Evolutionary conservation across 2,113 vertebrate species (phyloP).

Genomic region (Polyodon spathula): DNA sequence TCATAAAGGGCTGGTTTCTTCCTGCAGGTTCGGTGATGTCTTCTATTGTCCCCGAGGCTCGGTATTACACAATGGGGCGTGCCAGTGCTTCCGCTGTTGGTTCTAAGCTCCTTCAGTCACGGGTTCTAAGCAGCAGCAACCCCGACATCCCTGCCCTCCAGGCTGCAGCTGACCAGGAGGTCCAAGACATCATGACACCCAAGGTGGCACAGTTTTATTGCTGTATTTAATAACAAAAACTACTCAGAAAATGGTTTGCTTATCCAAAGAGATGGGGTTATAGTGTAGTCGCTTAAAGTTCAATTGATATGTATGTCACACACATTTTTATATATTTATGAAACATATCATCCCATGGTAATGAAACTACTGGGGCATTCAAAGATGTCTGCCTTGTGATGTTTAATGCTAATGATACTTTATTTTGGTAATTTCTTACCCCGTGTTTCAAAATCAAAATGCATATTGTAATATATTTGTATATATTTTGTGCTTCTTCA

Average conservation of each 20-base stretch:
- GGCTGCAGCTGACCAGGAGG: conserved; percentile 61
- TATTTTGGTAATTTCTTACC: too few species aligned
- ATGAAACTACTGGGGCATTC: too few species aligned
- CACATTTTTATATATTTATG: too few species aligned
- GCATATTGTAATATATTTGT: accelerated
- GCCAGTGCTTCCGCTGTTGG: conserved; percentile 68
- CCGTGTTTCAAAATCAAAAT: too few species aligned
- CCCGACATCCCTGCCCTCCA: conserved; percentile 74
- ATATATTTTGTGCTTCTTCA: conserved; percentile 39
- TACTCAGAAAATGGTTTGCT: too few species aligned
- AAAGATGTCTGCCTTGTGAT: too few species aligned
- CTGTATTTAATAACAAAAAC: neutral
- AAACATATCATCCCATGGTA: too few species aligned
- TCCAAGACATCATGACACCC: conserved; percentile 63
- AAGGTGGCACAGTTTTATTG: conserved; percentile 58
- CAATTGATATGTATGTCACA: too few species aligned
- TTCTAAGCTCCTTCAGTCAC: conserved; percentile 73
- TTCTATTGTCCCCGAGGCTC: conserved; percentile 50
- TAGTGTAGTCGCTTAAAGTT: too few species aligned
- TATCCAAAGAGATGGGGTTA: too few species aligned
- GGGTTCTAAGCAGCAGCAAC: conserved; percentile 85
- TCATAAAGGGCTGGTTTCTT: too few species aligned
- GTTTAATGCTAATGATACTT: too few species aligned
- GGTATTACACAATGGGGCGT: conserved; percentile 85
- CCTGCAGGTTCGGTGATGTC: conserved; percentile 22